Base-by-base conservation (phyloP, 2,888 invertebrate species). In the Pedicia rivosa region DNA sequence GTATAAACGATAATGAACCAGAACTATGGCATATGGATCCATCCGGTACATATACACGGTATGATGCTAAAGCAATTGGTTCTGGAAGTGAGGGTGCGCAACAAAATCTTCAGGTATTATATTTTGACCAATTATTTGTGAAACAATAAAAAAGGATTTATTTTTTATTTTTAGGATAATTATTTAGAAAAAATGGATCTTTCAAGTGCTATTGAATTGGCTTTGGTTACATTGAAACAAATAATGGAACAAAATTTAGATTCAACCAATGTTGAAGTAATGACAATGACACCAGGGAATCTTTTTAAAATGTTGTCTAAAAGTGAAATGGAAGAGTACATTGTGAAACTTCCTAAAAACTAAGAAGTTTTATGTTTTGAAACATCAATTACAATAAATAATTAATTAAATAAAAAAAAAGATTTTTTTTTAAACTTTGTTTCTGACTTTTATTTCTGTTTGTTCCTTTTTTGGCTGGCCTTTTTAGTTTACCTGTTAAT, bases 201-300 rank as follows among this genome's bases (percentile, higher is more conserved):
- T 35, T 77, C 78, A 44, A 95, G 97, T 65, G 97, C 95, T 0
- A 80, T 87, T 43, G 88, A 87, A 53, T 66, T 86, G 10, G 82
- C 92, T 1, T 66, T 98, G 37, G 87, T 83, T 9, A 97, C 97
- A 50, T 66, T 98, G 15, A 98, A 98, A 59, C 97, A 98, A 64
- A 97, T 99, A 0, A 98, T 99, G 98, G 98, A 99, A 57, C 98
- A 98, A 59, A 98, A 97, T 61, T 65, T 98, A 3, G 95, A 84
- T 42, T 84, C 91, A 42, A 88, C 82, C 38, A 98, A 98, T 62
- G 94, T 99, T 37, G 98, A 98, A 66, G 87, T 95, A 45, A 90
- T 91, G 59, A 87, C 87, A 24, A 87, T 95, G 70, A 92, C 90
- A n/a, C 14, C 10, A 12, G 68, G 67, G 16, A 73, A 70, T 15